Percentiles rank a stretch among this genome's conserved stretches.
These are phyloP conservation scores for Hypolimnas misippus DNA, from an alignment of 2,888 invertebrate genomes.

Conservation along the genomic window DNA sequence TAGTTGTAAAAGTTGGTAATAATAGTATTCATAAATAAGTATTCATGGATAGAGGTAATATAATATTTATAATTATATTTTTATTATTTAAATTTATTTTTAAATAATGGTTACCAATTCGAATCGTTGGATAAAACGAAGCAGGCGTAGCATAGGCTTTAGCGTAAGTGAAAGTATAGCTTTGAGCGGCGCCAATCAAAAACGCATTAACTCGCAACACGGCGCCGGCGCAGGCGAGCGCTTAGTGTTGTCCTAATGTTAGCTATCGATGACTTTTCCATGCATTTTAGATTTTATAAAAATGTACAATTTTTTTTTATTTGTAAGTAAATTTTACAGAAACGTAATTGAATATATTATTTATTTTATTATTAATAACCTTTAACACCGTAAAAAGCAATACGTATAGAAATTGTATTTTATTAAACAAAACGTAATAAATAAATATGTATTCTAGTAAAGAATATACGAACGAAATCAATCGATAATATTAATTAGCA, in stretches of 20 bases:
- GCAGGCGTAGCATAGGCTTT: conserved; percentile 56
- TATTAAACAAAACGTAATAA: too few species aligned
- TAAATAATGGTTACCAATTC: conserved; percentile 4
- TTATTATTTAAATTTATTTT: conserved; percentile 4
- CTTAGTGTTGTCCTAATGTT: conserved; percentile 19
- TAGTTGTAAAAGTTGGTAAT: too few species aligned
- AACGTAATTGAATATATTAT: too few species aligned
- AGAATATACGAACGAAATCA: too few species aligned
- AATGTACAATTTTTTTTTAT: neutral
- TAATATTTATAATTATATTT: neutral
- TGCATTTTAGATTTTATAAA: neutral
- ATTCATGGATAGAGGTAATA: too few species aligned
- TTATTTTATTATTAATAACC: too few species aligned
- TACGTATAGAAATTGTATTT: too few species aligned
- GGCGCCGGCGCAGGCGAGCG: conserved; percentile 40
- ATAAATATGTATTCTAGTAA: too few species aligned
- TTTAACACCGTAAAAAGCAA: too few species aligned
- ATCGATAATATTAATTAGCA: too few species aligned
- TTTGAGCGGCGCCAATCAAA: conserved; percentile 71
- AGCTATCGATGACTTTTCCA: conserved; percentile 13
- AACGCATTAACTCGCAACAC: conserved; percentile 58
- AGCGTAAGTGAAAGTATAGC: conserved; percentile 70
- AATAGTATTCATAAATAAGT: too few species aligned
- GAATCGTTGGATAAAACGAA: conserved; percentile 39
- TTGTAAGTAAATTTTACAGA: neutral